phyloP scores from a whole-genome alignment of 2,797 vertebrate genomes.

The Clarias platycephalus region DNA sequence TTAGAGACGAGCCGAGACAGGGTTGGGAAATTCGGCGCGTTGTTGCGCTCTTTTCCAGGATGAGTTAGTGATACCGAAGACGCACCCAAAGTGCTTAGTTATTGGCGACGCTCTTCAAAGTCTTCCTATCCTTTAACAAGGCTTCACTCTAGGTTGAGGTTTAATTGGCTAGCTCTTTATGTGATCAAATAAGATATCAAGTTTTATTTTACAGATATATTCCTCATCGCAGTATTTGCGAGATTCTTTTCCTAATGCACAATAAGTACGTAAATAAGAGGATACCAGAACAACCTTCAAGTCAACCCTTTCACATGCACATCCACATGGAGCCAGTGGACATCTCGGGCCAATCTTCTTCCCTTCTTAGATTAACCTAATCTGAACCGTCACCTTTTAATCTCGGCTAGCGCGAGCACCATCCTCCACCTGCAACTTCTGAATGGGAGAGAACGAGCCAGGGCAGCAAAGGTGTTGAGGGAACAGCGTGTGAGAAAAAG shows the following conservation, averaged over 20 bases:
- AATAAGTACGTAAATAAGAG: slow-evolving; percentile 15
- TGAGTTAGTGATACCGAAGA: background rate
- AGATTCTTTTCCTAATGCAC: background rate
- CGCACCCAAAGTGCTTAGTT: background rate
- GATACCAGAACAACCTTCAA: slow-evolving; percentile 5
- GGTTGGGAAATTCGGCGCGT: slow-evolving; percentile 51
- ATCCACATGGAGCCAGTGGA: slow-evolving; percentile 60
- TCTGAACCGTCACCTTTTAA: slow-evolving; percentile 70
- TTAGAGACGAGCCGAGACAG: slow-evolving; percentile 62
- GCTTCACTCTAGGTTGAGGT: slow-evolving; percentile 14
- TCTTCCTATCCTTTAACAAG: background rate
- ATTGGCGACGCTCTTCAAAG: slow-evolving; percentile 8
- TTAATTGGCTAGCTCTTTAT: slow-evolving; percentile 3
- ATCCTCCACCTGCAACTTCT: slow-evolving; percentile 70
- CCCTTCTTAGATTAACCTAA: slow-evolving; percentile 72
- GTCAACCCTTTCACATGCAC: slow-evolving; percentile 60
- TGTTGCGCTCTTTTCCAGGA: slow-evolving; percentile 11
- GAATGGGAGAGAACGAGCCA: slow-evolving; percentile 68
- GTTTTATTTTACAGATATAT: slow-evolving; percentile 11
- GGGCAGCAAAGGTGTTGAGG: slow-evolving; percentile 64
- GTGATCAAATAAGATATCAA: slow-evolving; percentile 15
- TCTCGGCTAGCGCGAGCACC: slow-evolving; percentile 66
- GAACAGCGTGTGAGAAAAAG: slow-evolving; percentile 60
- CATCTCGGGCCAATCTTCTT: slow-evolving; percentile 69
- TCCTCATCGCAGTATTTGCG: background rate